Base-by-base conservation (phyloP, 2,888 invertebrate genomes). In the Phorcus lineatus region DNA sequence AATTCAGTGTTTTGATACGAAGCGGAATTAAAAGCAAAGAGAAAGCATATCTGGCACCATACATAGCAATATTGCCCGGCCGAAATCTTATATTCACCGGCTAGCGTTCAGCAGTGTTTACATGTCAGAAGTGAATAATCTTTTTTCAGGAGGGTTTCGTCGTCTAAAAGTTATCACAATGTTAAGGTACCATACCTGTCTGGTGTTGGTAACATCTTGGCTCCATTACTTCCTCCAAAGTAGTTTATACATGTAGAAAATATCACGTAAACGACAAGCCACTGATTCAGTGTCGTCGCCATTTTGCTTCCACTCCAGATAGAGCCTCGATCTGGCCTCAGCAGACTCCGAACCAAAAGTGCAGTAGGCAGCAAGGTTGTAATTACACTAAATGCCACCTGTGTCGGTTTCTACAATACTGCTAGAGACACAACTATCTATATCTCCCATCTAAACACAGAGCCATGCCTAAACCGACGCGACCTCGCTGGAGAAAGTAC, bases 301-400 rank as follows among this genome's bases (percentile, higher is more conserved):
- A 62, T 62, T 24, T 62, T 62, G 62, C 28, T 62, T 62, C 62
- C 47, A 47, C 47, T 22, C 28, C n/a, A 24, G 24, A 13, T 57
- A 22, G 28, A 62, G 62, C 62, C 62, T 62, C 62, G 62, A 13
- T 62, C 24, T 62, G 24, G 28, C 3, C 28, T n/a, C 19, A 17
- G 62, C 62, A 62, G 62, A 62, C 24, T 62, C 62, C 28, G 62
- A 16, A 62, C 62, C 62, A 62, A 62, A 62, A 62, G 62, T 22
- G 62, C 24, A 62, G 28, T 13, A 7, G 16, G 62, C 62, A 47
- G 47, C 47, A 47, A 47, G 47, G 47, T 47, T 28, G 62, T 62
- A 62, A 62, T 62, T 62, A 22, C 62, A 16, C 24, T 24, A 28
- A 62, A 62, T 62, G 62, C 28, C 62, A 62, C 28, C 62, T 24